Base-by-base conservation (phyloP, 2,888 invertebrate genomes). In the Seira ritae region DNA sequence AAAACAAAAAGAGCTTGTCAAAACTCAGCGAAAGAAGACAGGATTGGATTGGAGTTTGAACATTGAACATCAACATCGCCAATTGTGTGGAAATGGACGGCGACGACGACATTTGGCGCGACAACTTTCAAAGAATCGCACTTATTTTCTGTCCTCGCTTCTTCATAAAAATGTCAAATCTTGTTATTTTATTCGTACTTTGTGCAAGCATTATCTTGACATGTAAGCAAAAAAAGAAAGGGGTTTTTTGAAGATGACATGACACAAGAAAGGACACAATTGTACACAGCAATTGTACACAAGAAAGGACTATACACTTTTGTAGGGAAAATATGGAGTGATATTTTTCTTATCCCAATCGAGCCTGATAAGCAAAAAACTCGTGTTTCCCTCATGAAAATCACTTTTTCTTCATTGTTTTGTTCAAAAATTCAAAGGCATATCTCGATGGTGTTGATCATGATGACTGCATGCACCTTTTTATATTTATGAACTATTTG, bases 401-500 rank as follows among this genome's bases (percentile, higher is more conserved):
- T 31, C 31, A 31, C 31, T 2, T 31, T 31, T 31, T n/a, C n/a
- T n/a, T n/a, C n/a, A n/a, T n/a, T n/a, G n/a, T 8, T 31, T 31
- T 31, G 31, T 31, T 31, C 8, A 31, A 8, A 31, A 31, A 31
- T 31, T 31, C 31, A 31, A 31, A 31, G 31, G 3, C 31, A 31
- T 31, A 31, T 31, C 31, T 4, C 31, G 8, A 31, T 31, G 3
- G 8, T 31, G 31, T 2, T 1, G 50, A 50, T 12, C 6, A 50
- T 12, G 50, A 50, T 50, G 17, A n/a, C 12, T 50, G 50, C 17
- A 50, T 50, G 8, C 31, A 50, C 50, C 50, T 50, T 68, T 10
- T 19, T 15, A 17, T 68, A 68, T 37, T 68, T 37, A 37, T 65
- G 22, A 65, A 22, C 17, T 68, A 68, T 37, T 68, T 37, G 20